phyloP scores from a whole-genome alignment of 2,113 vertebrate species.

The Syngnathus floridae region DNA sequence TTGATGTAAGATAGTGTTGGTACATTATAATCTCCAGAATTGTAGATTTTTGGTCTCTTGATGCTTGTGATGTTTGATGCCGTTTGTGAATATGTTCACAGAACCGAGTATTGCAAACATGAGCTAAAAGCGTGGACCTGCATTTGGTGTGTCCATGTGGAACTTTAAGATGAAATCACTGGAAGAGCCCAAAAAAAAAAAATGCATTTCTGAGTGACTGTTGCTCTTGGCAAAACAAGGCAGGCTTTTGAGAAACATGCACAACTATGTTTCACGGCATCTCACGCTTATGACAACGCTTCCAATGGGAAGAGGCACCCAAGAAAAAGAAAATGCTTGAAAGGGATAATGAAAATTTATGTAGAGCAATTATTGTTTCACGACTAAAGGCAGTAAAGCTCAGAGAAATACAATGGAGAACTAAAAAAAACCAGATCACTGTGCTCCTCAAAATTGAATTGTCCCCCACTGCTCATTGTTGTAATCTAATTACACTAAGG shows the following conservation, averaged over 20 bases:
- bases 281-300: slow-evolving; percentile 4
- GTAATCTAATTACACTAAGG: slow-evolving; percentile 54
- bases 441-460: slow-evolving; percentile 35
- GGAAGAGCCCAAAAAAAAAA: not conserved
- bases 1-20: slow-evolving; percentile 15
- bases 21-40: slow-evolving; percentile 15
- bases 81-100: not conserved
- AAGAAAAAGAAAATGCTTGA: slow-evolving; percentile 15
- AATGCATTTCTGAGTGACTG: not conserved
- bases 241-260: too few species aligned
- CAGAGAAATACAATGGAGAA: slow-evolving; percentile 25
- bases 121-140: not conserved
- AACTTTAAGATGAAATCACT: not conserved
- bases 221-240: not conserved
- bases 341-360: slow-evolving; percentile 29
- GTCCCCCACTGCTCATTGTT: slow-evolving; percentile 32
- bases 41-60: slow-evolving; percentile 2
- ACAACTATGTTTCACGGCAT: not conserved
- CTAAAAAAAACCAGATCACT: slow-evolving; percentile 31
- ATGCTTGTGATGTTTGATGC: not conserved
- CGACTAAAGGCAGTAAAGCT: slow-evolving; percentile 28
- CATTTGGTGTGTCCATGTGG: slow-evolving; percentile 1
- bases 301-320: too few species aligned
- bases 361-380: slow-evolving; percentile 18
- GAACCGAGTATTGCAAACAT: slow-evolving; percentile 17